Evolutionary conservation across 2,113 vertebrate species (phyloP).

Genomic region (Falco punctatus): DNA sequence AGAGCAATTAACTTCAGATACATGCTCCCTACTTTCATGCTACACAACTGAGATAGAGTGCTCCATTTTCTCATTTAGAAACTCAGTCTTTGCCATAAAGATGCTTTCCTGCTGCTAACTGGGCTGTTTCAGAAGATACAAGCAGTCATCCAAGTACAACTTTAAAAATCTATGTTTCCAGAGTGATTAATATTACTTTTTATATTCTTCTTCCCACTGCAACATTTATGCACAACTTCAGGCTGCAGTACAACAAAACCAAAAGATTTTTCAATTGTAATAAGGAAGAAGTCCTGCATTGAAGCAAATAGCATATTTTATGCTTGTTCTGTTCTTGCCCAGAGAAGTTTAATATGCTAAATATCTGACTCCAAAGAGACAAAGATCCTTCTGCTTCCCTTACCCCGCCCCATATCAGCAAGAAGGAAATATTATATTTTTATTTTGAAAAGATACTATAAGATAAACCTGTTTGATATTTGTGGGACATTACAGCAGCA

Average conservation of each 20-base stretch:
- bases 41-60: background rate
- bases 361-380: background rate
- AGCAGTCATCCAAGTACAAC: background rate
- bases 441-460: background rate
- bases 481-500: background rate
- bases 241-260: constrained; percentile 28
- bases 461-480: background rate
- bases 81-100: background rate
- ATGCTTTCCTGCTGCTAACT: background rate
- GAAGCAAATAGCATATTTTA: background rate
- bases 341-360: background rate
- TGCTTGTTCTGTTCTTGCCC: background rate
- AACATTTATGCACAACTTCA: constrained; percentile 38
- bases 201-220: constrained; percentile 20
- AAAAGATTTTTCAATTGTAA: background rate
- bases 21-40: background rate
- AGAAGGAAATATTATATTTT: background rate
- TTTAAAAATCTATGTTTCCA: background rate
- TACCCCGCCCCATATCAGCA: rapidly evolving
- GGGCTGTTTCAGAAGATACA: constrained; percentile 9
- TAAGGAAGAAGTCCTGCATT: background rate
- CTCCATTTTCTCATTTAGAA: background rate
- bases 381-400: background rate
- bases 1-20: background rate
- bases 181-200: background rate